Percentiles rank a stretch among this genome's conserved stretches.
These are phyloP conservation scores for Oscheius sp. DNA, from an alignment of 2,888 invertebrate genomes.

Conservation along the genomic window DNA sequence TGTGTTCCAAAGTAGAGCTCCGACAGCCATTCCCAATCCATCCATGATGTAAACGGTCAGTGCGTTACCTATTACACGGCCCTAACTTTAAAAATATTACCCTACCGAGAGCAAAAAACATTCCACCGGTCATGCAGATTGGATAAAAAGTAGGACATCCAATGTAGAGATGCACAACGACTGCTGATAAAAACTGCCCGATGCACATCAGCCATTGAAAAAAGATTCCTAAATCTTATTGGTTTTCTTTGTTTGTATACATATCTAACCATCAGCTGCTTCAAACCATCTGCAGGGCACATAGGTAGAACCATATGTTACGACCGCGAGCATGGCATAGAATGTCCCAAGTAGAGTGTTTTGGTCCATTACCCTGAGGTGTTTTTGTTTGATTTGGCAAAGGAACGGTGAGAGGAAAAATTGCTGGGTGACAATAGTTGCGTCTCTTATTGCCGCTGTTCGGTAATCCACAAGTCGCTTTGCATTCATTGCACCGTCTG, in stretches of 20 bases:
- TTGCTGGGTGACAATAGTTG: neutral
- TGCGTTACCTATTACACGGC: conserved; percentile 23
- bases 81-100: neutral
- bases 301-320: conserved; percentile 57
- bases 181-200: conserved; percentile 51
- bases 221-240: conserved; percentile 44
- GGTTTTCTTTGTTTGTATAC: neutral
- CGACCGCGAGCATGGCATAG: conserved; percentile 45
- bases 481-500: conserved; percentile 21
- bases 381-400: neutral
- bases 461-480: conserved; percentile 13
- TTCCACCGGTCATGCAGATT: conserved; percentile 50
- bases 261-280: conserved; percentile 48
- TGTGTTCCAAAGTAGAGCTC: conserved; percentile 58
- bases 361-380: conserved; percentile 40
- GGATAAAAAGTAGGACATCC: conserved; percentile 46
- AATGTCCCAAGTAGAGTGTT: conserved; percentile 45
- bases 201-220: conserved; percentile 58
- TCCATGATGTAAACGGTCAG: conserved; percentile 52
- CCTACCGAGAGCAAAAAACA: conserved; percentile 55
- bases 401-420: neutral
- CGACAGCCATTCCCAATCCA: conserved; percentile 58
- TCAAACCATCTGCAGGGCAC: conserved; percentile 59
- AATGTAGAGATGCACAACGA: conserved; percentile 40
- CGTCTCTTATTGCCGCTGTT: neutral